Conservation (phyloP, 2,113 vertebrate genomes). For the Lutjanus erythropterus region DNA sequence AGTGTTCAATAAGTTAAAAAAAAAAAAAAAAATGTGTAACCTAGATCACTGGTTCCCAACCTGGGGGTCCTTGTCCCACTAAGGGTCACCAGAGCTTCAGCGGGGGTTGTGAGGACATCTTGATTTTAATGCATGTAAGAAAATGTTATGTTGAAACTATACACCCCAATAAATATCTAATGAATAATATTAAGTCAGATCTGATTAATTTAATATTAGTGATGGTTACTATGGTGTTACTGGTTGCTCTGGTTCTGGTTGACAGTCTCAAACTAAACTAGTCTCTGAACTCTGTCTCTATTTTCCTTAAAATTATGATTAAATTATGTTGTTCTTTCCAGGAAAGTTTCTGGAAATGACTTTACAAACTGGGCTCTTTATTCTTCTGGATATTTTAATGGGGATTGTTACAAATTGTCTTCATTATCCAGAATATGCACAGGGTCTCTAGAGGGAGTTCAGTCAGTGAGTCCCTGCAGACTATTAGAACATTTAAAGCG, state of each 20-base stretch:
- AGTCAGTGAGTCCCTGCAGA: conserved; percentile 18
- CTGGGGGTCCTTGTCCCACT: no score
- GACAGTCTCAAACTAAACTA: neutral
- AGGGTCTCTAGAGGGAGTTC: neutral
- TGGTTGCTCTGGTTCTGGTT: no score
- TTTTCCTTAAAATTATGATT: neutral
- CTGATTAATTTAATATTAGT: no score
- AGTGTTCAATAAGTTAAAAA: neutral
- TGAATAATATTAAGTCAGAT: no score
- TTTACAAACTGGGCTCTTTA: no score
- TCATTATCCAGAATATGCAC: conserved; percentile 10
- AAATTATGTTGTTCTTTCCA: neutral
- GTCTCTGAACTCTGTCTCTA: neutral
- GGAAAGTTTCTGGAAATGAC: conserved; percentile 1
- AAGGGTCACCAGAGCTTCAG: no score
- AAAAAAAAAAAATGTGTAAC: neutral
- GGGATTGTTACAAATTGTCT: conserved; percentile 10
- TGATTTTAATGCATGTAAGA: no score
- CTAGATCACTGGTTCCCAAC: no score
- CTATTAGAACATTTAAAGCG: conserved; percentile 11
- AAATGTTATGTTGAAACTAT: no score
- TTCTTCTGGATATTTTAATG: conserved; percentile 1
- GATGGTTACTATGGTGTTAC: no score
- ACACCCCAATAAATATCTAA: no score
- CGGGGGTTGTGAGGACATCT: no score